Conservation (phyloP, 2,113 vertebrate species). For the Pungitius pungitius region DNA sequence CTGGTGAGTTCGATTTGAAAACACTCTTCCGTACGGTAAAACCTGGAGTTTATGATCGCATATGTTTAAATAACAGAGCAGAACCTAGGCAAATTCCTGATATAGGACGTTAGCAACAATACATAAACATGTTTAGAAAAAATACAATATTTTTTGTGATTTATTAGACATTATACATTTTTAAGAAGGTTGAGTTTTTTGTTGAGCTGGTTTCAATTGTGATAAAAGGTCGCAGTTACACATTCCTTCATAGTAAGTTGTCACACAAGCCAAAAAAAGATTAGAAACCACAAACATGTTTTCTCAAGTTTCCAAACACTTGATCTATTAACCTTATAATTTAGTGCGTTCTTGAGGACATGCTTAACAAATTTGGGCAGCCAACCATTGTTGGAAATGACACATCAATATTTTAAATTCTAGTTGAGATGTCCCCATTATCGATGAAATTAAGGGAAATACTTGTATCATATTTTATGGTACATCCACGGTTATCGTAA, state of each 20-base stretch:
- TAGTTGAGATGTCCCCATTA: background rate
- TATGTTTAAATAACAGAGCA: background rate
- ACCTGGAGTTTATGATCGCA: background rate
- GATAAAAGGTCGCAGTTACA: background rate
- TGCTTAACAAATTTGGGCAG: background rate
- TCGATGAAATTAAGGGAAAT: background rate
- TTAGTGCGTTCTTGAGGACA: background rate
- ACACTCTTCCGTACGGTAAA: background rate
- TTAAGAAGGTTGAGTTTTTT: background rate
- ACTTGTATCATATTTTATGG: background rate
- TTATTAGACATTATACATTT: background rate
- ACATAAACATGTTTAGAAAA: background rate
- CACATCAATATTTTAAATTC: background rate
- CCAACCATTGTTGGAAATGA: background rate
- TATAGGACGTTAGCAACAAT: background rate
- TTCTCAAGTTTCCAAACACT: too few relatives aligned
- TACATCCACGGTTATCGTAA: background rate
- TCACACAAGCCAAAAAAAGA: background rate
- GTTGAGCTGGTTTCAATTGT: background rate
- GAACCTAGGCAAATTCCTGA: background rate
- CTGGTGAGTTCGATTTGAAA: slow-evolving; percentile 64
- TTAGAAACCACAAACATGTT: background rate
- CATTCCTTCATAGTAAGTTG: background rate
- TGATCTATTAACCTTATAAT: background rate
- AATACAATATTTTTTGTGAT: background rate